Evolutionary conservation across 1,140 invertebrate genomes (phyloP), one percentile per base, ranked within the genome.

Genomic region (Anagrus nilaparvatae): DNA sequence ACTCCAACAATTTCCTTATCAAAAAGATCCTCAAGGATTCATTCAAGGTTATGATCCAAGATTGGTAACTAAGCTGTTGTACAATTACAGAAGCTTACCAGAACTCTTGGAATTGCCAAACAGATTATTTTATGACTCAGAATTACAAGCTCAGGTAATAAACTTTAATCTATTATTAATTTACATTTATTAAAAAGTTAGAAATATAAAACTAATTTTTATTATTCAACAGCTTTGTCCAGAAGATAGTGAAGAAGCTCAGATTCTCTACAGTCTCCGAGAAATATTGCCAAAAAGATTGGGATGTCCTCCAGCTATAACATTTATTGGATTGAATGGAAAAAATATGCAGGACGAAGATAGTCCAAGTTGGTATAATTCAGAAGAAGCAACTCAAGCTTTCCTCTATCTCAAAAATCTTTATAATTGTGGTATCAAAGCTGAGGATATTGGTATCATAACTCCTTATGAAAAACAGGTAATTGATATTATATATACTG

Each of bases 381-480:
- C 77, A 0, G 70, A 78, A 35, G 93, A 97, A 71, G 84, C 82
- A 0, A 71, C 79, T 3, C 79, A 82, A 69, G 72, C 87, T 6
- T 70, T 75, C 43, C 58, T 70, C 24, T 79, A 80, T 49, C 60
- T 77, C 9, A 65, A 75, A 28, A 69, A 70, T 35, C 55, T 90
- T 1, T 84, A 79, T 56, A 75, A 77, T 33, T 62, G 67, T 31
- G 75, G 79, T 20, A 46, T 93, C 8, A 56, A 48, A 4, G 60
- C 75, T 33, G 65, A 79, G 35, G 79, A 93, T 55, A 84, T 97
- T 58, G 93, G 93, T 5, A 82, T 98, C 45, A 88, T 98, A 39
- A 86, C 91, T 5, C 92, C 93, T 1, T 98, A 98, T 63, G 65
- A 79, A 43, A 87, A 88, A 62, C 94, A 97, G 74, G 54, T 55